phyloP scores from a whole-genome alignment of 2,113 vertebrate species.

The Malurus elegans region DNA sequence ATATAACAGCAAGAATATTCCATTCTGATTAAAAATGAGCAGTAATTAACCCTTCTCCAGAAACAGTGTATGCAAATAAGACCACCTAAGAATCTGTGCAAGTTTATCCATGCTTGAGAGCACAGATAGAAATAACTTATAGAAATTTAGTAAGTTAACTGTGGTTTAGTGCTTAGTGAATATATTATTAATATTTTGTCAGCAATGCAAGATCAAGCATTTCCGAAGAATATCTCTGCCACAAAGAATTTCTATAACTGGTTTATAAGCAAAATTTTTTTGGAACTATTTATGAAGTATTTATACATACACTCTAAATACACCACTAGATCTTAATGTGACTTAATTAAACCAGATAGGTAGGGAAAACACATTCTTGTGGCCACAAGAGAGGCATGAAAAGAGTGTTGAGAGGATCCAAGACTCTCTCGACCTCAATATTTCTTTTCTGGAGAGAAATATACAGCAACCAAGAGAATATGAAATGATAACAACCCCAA shows the following conservation, averaged over 20 bases:
- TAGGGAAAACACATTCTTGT: not conserved
- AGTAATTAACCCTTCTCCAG: not conserved
- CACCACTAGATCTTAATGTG: not conserved
- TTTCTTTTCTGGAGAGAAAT: not conserved
- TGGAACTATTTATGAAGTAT: not conserved
- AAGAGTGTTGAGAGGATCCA: not conserved
- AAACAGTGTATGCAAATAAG: not conserved
- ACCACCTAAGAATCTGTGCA: not conserved
- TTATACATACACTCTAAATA: not conserved
- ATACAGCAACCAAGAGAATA: not conserved
- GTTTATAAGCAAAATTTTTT: not conserved
- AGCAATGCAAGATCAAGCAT: not conserved
- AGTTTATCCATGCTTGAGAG: not conserved
- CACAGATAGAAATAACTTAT: not conserved
- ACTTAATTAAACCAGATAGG: not conserved
- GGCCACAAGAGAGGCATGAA: not conserved
- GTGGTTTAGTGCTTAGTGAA: not conserved
- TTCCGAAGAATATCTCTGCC: not conserved
- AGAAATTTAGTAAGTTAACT: not conserved
- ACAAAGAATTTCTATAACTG: not conserved
- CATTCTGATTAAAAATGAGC: not conserved
- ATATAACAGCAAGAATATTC: not conserved
- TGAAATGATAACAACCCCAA: not conserved
- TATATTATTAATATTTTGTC: not conserved
- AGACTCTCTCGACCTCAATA: fast-evolving